phyloP scores from a whole-genome alignment of 2,797 vertebrate genomes.

The Parauchenoglanis punctatus region DNA sequence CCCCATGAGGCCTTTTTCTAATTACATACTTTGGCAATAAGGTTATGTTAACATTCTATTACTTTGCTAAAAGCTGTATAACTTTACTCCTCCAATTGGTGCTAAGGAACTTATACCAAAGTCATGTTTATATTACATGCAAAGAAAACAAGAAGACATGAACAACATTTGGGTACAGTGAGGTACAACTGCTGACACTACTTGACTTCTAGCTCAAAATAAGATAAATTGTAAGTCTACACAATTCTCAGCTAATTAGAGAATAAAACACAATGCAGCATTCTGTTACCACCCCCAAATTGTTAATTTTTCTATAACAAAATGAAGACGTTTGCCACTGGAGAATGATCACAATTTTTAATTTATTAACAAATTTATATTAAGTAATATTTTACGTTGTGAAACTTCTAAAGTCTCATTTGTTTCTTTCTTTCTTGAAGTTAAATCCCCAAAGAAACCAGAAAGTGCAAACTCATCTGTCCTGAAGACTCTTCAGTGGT shows the following conservation, averaged over 20 bases:
- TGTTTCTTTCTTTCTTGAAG: neutral
- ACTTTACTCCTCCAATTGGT: neutral
- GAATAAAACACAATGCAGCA: neutral
- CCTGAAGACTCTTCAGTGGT: neutral
- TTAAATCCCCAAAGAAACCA: neutral
- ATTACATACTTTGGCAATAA: conserved; percentile 51
- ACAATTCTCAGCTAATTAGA: neutral
- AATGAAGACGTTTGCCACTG: neutral
- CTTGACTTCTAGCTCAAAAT: neutral
- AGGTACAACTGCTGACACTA: neutral
- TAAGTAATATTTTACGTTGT: neutral
- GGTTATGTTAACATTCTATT: conserved; percentile 41
- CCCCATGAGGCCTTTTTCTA: conserved; percentile 44
- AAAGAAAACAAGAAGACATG: neutral
- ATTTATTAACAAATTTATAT: neutral
- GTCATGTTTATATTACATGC: neutral
- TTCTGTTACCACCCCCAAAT: neutral
- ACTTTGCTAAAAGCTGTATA: conserved; percentile 31
- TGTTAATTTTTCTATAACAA: neutral
- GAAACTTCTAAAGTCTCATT: neutral
- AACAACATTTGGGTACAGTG: neutral
- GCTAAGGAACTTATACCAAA: neutral
- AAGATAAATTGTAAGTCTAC: neutral
- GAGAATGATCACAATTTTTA: neutral
- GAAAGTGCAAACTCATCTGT: neutral